Evolutionary conservation across 2,888 invertebrate genomes (phyloP).

Genomic region (Cordilura impudica): DNA sequence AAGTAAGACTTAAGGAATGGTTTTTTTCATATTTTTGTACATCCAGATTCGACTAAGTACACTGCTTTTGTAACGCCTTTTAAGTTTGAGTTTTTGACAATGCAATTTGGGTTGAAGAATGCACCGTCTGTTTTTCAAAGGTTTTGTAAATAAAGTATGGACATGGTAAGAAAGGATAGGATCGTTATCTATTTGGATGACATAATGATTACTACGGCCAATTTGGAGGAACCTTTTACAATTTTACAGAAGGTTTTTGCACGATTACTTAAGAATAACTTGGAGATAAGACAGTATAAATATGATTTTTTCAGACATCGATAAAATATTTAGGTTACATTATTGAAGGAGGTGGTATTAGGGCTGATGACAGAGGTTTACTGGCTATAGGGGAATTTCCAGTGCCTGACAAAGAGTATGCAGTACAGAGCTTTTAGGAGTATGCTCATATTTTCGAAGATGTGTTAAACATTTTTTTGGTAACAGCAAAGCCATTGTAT

Average conservation of each 20-base stretch:
- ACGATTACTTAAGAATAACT: constrained; percentile 9
- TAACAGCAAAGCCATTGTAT: constrained; percentile 10
- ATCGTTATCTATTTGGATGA: constrained; percentile 50
- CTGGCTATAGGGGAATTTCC: too few relatives aligned
- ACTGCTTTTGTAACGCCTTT: too few relatives aligned
- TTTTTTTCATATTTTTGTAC: too few relatives aligned
- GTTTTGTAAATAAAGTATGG: too few relatives aligned
- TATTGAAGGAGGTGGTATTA: constrained; percentile 25
- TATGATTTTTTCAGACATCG: constrained; percentile 35
- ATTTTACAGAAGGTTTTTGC: constrained; percentile 33
- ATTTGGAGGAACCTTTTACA: constrained; percentile 20
- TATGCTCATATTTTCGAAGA: constrained; percentile 12
- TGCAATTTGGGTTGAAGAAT: too few relatives aligned
- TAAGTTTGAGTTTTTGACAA: too few relatives aligned
- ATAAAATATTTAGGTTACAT: constrained; percentile 42
- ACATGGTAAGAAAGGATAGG: constrained; percentile 9
- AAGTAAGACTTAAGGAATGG: too few relatives aligned
- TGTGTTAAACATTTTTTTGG: constrained; percentile 15
- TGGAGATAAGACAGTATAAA: constrained; percentile 47
- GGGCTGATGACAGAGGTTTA: too few relatives aligned
- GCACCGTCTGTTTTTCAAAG: too few relatives aligned
- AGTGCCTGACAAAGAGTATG: too few relatives aligned
- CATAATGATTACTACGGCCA: constrained; percentile 47
- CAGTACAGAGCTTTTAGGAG: not conserved
- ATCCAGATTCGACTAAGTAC: too few relatives aligned